Percentiles rank a stretch among this genome's conserved stretches.
phyloP scores from a whole-genome alignment of 2,797 vertebrate genomes.

The Sebastes ruberrimus region DNA sequence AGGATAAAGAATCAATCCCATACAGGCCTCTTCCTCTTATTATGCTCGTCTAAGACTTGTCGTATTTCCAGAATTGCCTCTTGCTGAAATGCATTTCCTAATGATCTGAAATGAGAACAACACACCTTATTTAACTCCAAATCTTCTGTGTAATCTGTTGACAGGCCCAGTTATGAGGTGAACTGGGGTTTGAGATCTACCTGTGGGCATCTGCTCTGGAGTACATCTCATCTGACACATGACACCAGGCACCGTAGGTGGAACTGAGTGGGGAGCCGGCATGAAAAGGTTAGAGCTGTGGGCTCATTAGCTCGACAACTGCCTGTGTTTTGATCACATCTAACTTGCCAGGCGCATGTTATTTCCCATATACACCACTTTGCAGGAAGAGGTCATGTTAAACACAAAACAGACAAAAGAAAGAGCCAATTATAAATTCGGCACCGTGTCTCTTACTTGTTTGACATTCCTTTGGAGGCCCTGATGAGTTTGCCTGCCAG shows the following conservation, averaged over 20 bases:
- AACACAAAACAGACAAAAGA: slow-evolving; percentile 33
- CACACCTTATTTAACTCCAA: neutral
- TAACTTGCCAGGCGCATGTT: slow-evolving; percentile 7
- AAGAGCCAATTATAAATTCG: neutral
- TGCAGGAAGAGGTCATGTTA: slow-evolving; percentile 19
- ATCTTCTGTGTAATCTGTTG: neutral
- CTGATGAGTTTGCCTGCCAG: slow-evolving; percentile 85
- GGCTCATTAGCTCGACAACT: slow-evolving; percentile 47
- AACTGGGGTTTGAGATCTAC: slow-evolving; percentile 62
- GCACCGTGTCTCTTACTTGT: slow-evolving; percentile 83
- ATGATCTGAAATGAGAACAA: slow-evolving; percentile 77
- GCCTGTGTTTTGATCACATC: slow-evolving; percentile 56
- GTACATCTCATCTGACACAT: slow-evolving; percentile 89
- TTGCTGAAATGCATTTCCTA: slow-evolving; percentile 88
- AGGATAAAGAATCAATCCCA: slow-evolving; percentile 41
- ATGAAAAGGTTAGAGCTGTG: slow-evolving; percentile 65
- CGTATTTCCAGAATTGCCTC: slow-evolving; percentile 86
- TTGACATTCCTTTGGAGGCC: slow-evolving; percentile 82
- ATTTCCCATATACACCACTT: slow-evolving; percentile 7
- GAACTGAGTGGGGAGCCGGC: slow-evolving; percentile 76
- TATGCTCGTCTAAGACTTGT: slow-evolving; percentile 84
- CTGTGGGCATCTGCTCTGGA: slow-evolving; percentile 88
- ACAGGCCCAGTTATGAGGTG: neutral
- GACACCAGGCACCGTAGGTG: slow-evolving; percentile 85
- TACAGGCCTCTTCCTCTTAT: slow-evolving; percentile 88